Conservation (phyloP, 2,113 vertebrate species). For the Dasyurus viverrinus region DNA sequence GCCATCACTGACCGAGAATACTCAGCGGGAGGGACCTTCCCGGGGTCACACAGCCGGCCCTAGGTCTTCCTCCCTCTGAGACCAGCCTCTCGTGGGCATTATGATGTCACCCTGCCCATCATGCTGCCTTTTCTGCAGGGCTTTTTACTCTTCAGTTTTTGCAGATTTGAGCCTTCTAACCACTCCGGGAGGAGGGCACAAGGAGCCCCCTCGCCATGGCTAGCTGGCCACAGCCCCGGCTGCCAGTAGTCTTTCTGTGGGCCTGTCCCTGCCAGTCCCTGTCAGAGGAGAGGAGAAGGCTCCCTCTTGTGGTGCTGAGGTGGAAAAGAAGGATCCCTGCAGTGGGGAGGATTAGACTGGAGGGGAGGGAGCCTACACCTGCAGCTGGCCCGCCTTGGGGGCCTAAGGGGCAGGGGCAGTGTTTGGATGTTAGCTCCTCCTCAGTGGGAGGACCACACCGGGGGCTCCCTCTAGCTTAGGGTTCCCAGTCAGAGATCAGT, state of each 20-base stretch:
- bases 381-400: background rate
- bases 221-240: background rate
- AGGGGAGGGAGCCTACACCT: no score
- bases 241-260: background rate
- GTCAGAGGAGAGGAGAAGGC: background rate
- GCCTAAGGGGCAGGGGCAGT: background rate
- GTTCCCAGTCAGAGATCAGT: background rate
- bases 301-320: background rate
- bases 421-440: background rate
- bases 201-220: background rate
- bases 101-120: background rate
- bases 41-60: background rate
- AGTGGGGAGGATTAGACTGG: background rate
- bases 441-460: background rate
- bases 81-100: background rate
- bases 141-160: background rate
- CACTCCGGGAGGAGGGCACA: background rate
- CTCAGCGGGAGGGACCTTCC: background rate
- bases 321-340: background rate
- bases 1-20: background rate
- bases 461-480: background rate
- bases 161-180: background rate
- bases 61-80: background rate
- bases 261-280: background rate
- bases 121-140: background rate